These are phyloP conservation scores for Perccottus glenii DNA, from an alignment of 2,113 vertebrate species.

Conservation along the genomic window DNA sequence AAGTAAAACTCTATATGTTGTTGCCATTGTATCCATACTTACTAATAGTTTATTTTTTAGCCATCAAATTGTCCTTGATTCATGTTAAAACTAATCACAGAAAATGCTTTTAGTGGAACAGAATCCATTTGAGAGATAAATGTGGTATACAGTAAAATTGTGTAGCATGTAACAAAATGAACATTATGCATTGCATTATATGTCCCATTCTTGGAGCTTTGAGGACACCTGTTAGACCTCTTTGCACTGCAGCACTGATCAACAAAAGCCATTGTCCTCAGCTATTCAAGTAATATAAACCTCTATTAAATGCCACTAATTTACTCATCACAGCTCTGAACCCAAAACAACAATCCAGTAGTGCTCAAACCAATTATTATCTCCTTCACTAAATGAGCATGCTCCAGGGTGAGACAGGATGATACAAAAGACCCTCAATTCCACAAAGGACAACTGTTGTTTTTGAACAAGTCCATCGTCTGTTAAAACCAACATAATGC, in stretches of 20 bases:
- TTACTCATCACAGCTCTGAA: constrained; percentile 13
- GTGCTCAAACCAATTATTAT: constrained; percentile 15
- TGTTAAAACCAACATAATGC: constrained; percentile 31
- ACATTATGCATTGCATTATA: neutral
- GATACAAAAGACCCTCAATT: constrained; percentile 38
- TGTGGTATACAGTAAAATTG: no score
- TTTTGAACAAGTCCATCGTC: constrained; percentile 53
- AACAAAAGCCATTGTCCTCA: neutral
- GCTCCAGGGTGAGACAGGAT: constrained; percentile 14
- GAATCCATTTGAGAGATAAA: no score
- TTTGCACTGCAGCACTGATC: neutral
- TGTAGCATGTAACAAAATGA: neutral
- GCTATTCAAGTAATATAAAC: neutral
- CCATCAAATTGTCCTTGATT: no score
- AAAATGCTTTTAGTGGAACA: no score
- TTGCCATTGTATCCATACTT: no score
- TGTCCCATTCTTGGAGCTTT: neutral
- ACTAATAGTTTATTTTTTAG: no score
- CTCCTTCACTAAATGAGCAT: constrained; percentile 12
- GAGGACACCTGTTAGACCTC: neutral
- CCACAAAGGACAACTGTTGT: constrained; percentile 43
- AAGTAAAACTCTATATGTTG: no score
- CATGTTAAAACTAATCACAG: no score
- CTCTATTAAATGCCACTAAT: neutral
- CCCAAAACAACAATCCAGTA: neutral